Evolutionary conservation across 2,888 invertebrate species (phyloP), one percentile per base, ranked within the genome.

Genomic region (Oscheius onirici): DNA sequence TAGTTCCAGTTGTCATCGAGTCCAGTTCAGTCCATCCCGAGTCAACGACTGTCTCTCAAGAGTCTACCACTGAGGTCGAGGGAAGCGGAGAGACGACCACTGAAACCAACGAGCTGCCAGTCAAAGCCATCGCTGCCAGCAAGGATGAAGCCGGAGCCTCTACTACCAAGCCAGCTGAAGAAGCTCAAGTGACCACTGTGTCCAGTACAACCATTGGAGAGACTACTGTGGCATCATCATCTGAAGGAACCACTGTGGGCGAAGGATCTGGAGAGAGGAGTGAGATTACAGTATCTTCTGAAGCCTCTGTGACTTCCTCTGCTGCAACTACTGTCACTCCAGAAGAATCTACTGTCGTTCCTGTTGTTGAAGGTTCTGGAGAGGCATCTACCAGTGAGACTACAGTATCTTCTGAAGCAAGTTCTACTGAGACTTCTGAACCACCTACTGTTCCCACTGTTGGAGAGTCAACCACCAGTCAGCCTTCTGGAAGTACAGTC

Each of bases 101-200:
- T 24, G 13, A 34, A 8, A 34, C 34, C 34, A 34, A 34, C 34
- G 34, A 34, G 34, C 34, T 34, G 8, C 34, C 34, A 34, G 34
- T 34, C 34, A 34, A 34, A 0, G 34, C 34, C 34, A 34, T 34
- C 2, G 24, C 22, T 6, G 26, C 54, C 54, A 55, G 15, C 34
- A 34, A 34, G 34, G 34, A 34, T 8, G 34, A 34, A 8, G 34
- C 24, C 3, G 58, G 17, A 55, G 70, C 60, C 52, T 54, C 58
- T 54, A 71, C 72, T 57, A 71, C 63, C 44, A 61, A 65, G 13
- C 51, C 69, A 20, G 65, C 69, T 44, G 69, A 46, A 46, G 46
- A 20, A 11, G 5, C 54, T 17, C 34, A 34, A 34, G 34, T 34
- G 34, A 34, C 34, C 8, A 34, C 34, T 34, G 34, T 34, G 8